Evolutionary conservation across 2,888 invertebrate species (phyloP).

Genomic region (Athrips mouffetella): DNA sequence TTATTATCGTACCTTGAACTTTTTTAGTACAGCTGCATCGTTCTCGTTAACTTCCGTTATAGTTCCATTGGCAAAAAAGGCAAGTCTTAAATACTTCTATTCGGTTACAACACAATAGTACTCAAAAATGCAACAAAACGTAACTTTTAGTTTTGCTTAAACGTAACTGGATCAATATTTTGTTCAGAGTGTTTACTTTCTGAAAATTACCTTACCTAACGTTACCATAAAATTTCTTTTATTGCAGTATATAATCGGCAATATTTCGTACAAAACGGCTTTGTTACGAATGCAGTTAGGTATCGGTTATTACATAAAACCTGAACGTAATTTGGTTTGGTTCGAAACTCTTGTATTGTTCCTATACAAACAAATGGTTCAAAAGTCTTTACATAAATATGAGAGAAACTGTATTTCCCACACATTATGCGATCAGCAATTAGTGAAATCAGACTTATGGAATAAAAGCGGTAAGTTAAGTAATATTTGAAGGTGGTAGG

Average conservation of each 20-base stretch:
- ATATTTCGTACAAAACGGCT: no score
- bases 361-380: not conserved
- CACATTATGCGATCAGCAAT: not conserved
- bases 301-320: not conserved
- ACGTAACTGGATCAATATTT: no score
- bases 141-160: no score
- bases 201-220: no score
- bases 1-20: no score
- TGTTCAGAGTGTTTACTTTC: no score
- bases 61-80: not conserved
- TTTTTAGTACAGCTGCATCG: not conserved
- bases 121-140: no score
- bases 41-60: not conserved
- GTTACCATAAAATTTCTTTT: no score
- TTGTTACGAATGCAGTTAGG: no score
- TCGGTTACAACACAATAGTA: conserved; percentile 30
- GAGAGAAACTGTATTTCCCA: not conserved
- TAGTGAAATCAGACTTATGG: not conserved
- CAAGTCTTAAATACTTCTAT: conserved; percentile 1
- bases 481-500: no score
- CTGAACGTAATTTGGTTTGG: not conserved
- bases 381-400: not conserved
- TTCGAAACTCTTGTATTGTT: not conserved
- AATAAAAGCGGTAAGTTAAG: not conserved
- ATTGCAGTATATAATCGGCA: no score